phyloP scores from a whole-genome alignment of 2,888 invertebrate genomes.

The Coleophora deauratella region DNA sequence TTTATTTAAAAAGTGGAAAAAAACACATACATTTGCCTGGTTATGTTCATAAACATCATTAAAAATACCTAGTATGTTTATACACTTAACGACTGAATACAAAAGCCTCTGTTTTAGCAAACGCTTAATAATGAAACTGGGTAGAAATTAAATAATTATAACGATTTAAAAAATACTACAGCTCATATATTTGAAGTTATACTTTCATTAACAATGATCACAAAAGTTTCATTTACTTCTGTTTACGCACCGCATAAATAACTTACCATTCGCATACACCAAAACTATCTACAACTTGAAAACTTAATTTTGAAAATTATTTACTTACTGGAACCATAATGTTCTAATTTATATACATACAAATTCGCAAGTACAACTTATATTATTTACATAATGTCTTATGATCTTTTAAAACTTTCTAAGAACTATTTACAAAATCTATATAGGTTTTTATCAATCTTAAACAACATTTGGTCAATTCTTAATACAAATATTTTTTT shows the following conservation, averaged over 20 bases:
- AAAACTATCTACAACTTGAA: slow-evolving; percentile 45
- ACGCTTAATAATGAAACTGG: no score
- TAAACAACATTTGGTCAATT: slow-evolving; percentile 70
- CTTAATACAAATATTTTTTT: slow-evolving; percentile 50
- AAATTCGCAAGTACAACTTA: slow-evolving; percentile 66
- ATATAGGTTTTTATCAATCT: slow-evolving; percentile 46
- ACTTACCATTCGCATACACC: slow-evolving; percentile 53
- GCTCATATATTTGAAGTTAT: slow-evolving; percentile 72
- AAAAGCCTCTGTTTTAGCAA: no score
- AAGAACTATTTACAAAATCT: slow-evolving; percentile 51
- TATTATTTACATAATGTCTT: slow-evolving; percentile 41
- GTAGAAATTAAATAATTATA: neutral
- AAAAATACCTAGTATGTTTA: no score
- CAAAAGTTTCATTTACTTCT: slow-evolving; percentile 57
- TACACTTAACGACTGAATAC: no score
- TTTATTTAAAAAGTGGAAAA: no score
- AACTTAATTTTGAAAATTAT: slow-evolving; percentile 55
- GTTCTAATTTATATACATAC: slow-evolving; percentile 54
- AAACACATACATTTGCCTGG: no score
- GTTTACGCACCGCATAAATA: slow-evolving; percentile 67
- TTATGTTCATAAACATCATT: no score
- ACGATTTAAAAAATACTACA: slow-evolving; percentile 63
- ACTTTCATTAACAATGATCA: slow-evolving; percentile 72
- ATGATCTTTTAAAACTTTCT: no score
- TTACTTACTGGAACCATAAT: slow-evolving; percentile 50